A percentile compares a stretch with the other conserved stretches of the same genome.
Conservation (phyloP, 1,140 invertebrate species). For the Bombus superbus region DNA sequence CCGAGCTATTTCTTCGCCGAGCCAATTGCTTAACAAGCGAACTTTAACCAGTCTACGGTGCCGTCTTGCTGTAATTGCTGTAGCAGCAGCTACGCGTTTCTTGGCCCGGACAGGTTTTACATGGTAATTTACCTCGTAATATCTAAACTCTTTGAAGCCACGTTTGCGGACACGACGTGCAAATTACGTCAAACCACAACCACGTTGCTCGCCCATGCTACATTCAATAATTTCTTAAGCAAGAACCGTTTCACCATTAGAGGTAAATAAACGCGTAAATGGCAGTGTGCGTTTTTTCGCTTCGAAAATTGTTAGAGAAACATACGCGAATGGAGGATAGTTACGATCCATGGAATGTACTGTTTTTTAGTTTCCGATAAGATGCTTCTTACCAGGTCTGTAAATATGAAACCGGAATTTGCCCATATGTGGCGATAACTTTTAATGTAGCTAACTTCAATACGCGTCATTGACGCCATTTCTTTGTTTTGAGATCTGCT, state of each 20-base stretch:
- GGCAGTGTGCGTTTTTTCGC: no score
- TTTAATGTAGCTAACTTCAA: no score
- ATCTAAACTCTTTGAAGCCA: conserved; percentile 30
- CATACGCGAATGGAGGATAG: no score
- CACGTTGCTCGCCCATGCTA: conserved; percentile 5
- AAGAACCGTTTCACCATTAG: conserved; percentile 10
- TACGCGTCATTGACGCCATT: no score
- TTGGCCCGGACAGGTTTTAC: background rate
- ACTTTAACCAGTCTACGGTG: background rate
- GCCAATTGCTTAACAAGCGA: background rate
- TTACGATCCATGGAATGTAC: no score
- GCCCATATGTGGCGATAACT: no score
- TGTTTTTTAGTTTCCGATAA: no score
- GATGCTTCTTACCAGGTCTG: no score
- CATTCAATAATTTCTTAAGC: conserved; percentile 17
- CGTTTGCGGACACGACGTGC: conserved; percentile 25
- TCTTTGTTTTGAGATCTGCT: no score
- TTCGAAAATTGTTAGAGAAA: no score
- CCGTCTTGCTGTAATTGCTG: conserved; percentile 30
- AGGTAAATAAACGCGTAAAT: no score
- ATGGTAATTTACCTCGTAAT: conserved; percentile 24
- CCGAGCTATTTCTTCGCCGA: background rate
- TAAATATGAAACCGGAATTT: no score
- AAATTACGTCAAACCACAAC: conserved; percentile 39
- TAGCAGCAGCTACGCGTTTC: background rate